Evolutionary conservation across 1,140 invertebrate genomes (phyloP), one percentile per base, ranked within the genome.

Genomic region (Euura saliciscinereae): DNA sequence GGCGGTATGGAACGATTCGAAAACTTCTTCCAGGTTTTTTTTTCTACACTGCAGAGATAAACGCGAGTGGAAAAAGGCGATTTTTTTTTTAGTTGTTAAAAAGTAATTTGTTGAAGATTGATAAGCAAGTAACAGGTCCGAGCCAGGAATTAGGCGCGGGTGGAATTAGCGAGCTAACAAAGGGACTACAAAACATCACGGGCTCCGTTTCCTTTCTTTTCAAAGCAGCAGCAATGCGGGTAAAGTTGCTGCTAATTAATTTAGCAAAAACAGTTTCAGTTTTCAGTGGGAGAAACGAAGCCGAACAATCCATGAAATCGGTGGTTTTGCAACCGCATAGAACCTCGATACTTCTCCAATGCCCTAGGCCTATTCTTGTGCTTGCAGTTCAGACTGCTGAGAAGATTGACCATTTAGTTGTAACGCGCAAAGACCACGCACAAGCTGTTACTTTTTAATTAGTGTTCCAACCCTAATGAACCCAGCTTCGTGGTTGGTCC

Each of bases 391-490:
- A 28, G 28, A 28, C 28, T 28, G 28, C 28, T 28, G 28, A 28
- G 28, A 28, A 28, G 28, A 28, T 28, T 28, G 28, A 28, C 28
- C 28, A 28, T 28, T 28, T 28, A 28, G 28, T 28, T 28, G 28
- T 28, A 1, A 28, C 13, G 13, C 51, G 13, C 51, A 5, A 6
- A n/a, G 51, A 59, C 51, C 51, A 59, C 13, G 51, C 51, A 59
- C 51, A 59, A 59, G 51, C 51, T 59, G 51, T 59, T 59, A 59
- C 51, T 59, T 59, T 59, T 59, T 59, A 59, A 59, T 59, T 59
- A 59, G 51, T 11, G 3, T n/a, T 59, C 8, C 8, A 59, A n/a
- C 51, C 51, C 51, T 6, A 59, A 59, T 59, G 13, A 59, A 11
- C 8, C 8, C 13, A 59, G 51, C 13, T 59, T 59, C 8, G 51